Evolutionary conservation across 2,888 invertebrate species (phyloP).

Genomic region (Andrena haemorrhoa): DNA sequence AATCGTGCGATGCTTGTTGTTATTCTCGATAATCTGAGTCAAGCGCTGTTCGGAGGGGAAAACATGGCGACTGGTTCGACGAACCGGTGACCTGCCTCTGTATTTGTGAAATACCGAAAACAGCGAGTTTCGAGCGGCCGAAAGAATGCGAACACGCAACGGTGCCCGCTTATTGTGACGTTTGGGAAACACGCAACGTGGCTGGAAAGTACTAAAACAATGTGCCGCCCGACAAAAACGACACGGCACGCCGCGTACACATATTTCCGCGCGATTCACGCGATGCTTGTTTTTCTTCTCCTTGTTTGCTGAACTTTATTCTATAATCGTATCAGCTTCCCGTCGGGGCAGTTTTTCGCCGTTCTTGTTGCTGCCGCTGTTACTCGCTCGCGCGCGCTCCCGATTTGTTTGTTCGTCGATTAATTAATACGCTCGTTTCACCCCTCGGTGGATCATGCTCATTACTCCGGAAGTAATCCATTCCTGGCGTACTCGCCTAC

Average conservation of each 20-base stretch:
- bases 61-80: neutral
- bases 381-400: conserved; percentile 21
- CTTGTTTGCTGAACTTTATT: conserved; percentile 4
- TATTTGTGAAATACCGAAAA: neutral
- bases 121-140: neutral
- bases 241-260: conserved; percentile 45
- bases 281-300: conserved; percentile 20
- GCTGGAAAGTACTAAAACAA: conserved; percentile 52
- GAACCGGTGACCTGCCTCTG: neutral
- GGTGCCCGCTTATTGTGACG: conserved; percentile 45
- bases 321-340: neutral
- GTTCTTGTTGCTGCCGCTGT: neutral
- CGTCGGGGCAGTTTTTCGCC: neutral
- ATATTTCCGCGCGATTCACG: conserved; percentile 54
- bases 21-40: too few species aligned
- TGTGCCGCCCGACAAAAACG: conserved; percentile 54
- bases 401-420: conserved; percentile 33
- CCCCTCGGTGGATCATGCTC: conserved; percentile 5
- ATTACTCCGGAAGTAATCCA: conserved; percentile 25
- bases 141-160: conserved; percentile 7
- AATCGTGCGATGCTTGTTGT: too few species aligned
- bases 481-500: conserved; percentile 23
- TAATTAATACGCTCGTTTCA: conserved; percentile 31
- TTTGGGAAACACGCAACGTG: conserved; percentile 55
- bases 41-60: neutral